Evolutionary conservation across 2,113 vertebrate species (phyloP), one percentile per base, ranked within the genome.

Genomic region (Hylia prasina): DNA sequence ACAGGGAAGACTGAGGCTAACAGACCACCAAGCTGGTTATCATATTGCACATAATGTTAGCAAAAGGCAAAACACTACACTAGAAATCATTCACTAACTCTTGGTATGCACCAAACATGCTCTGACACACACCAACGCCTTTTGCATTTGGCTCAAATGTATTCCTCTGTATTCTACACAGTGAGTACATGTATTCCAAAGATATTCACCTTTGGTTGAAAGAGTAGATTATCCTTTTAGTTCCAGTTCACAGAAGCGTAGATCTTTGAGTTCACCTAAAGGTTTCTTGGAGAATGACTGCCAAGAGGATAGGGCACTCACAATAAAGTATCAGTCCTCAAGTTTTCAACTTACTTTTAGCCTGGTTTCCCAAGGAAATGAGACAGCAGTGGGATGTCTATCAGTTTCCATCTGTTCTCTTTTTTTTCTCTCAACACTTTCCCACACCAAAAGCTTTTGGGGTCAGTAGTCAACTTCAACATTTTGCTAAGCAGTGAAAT

Each of bases 361-460:
- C 27, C 77, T 82, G 28, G 72, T 91, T 94, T 96, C 60, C 81
- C 77, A 87, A 96, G 72, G 35, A 95, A 94, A 91, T 89, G 56
- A 96, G 92, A 94, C 93, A 94, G 81, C 81, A 93, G 77, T 84
- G 24, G 48, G 77, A 96, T 56, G 77, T 97, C 95, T 97, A 91
- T 54, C 93, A 89, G 84, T 91, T 95, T 94, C 87, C 81, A 87
- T 91, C 90, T 95, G 92, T 94, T 95, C 90, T 65, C 58, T 61
- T 87, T 50, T 84, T 84, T 84, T 69, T 89, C 33, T 94, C 48
- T 94, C 84, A 94, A 84, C 87, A 84, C 87, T 65, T 89, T 70
- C 84, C 84, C 90, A 93, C 81, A 91, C 44, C 84, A 71, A 84
- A 95, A 84, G 64, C 44, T 95, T 95, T 89, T 81, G 50, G 71